Base-by-base conservation (phyloP, 2,888 invertebrate species). In the Sylvicola cinctus region DNA sequence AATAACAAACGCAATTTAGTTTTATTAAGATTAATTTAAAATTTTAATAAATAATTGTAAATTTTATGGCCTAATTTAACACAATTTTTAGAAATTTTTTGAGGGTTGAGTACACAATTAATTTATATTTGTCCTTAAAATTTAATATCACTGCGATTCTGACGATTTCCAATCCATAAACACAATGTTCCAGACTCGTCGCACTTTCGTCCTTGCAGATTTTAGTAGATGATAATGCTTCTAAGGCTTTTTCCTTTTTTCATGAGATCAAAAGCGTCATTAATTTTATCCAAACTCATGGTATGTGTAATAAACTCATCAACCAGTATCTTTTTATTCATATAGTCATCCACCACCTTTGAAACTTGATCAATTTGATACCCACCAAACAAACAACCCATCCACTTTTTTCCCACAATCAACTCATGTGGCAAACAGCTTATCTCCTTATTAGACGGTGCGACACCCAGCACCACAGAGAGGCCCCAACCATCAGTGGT, bases 401-500 rank as follows among this genome's bases (percentile, higher is more conserved):
- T 83, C 93, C 93, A 95, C 2, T 77, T 76, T 32, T 91, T 68
- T 4, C 95, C 95, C 13, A 91, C 91, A 16, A 95, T 88, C 33
- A 95, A 66, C 53, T 93, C 90, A 65, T 91, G 91, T 16, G 91
- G 91, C 27, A 85, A 68, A 11, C 93, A 93, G 43, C 79, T 74
- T 43, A 93, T 90, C 57, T 90, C 90, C 49, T 88, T 76, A 1
- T 91, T 91, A 7, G 83, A 72, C 30, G 73, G 81, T n/a, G 91
- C 90, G 1, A 95, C 91, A 16, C 93, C 95, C 39, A 95, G 81
- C 44, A 93, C 83, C 2, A 81, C 74, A 4, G 85, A 85, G 20
- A 74, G 74, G 11, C 91, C 91, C 90, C 90, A 91, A 16, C 91
- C 91, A 52, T 90, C 88, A 53, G 91, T 90, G 44, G 83, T 81